Evolutionary conservation across 2,113 vertebrate genomes (phyloP).

Genomic region (Lamprologus speciosus): DNA sequence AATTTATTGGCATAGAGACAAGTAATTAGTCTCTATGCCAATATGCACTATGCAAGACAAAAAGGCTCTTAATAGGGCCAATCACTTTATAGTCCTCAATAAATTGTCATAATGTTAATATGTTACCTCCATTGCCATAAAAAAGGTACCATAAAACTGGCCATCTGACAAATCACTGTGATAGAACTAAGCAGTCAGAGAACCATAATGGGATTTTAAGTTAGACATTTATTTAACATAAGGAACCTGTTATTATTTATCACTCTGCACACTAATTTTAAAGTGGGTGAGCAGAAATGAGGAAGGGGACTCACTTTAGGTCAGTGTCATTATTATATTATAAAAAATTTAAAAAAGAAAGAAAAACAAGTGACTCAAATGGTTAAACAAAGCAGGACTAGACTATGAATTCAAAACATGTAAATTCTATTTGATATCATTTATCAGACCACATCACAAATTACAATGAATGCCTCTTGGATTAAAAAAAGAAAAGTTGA

Average conservation of each 20-base stretch:
- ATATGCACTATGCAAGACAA: conserved; percentile 7
- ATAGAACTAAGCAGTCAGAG: not conserved
- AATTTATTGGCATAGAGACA: conserved; percentile 19
- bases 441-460: not conserved
- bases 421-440: not conserved
- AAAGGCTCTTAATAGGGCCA: conserved; percentile 26
- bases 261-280: not conserved
- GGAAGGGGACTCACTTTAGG: not conserved
- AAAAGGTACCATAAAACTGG: not conserved
- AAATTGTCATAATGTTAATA: conserved; percentile 10
- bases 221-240: not conserved
- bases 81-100: conserved; percentile 21
- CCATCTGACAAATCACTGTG: not conserved
- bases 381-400: not conserved
- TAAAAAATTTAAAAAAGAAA: not conserved
- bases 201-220: not conserved
- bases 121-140: not conserved
- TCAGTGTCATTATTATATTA: not conserved
- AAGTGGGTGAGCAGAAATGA: not conserved
- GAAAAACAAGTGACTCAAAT: not conserved
- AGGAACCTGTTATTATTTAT: not conserved
- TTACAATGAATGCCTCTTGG: not conserved
- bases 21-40: not conserved
- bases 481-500: conserved; percentile 22
- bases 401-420: not conserved